phyloP scores from a whole-genome alignment of 2,113 vertebrate genomes.

The Chaetops frenatus region DNA sequence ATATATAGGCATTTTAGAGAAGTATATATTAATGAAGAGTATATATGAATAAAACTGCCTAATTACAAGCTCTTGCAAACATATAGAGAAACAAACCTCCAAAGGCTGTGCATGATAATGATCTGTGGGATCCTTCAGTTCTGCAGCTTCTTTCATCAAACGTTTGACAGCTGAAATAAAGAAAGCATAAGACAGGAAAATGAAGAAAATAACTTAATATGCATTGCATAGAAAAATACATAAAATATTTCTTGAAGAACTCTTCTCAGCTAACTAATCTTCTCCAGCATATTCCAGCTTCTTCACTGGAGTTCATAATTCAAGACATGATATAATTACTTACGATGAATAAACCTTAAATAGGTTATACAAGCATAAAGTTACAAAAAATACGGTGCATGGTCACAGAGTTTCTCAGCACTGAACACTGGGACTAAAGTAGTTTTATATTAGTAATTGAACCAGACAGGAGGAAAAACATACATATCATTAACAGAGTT shows the following conservation, averaged over 20 bases:
- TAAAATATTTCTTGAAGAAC: not conserved
- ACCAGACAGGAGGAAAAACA: not conserved
- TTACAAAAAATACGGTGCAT: not conserved
- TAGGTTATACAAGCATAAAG: not conserved
- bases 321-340: not conserved
- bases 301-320: not conserved
- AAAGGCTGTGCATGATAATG: slow-evolving; percentile 98
- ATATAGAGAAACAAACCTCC: slow-evolving; percentile 78
- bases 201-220: not conserved
- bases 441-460: not conserved
- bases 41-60: not conserved
- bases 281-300: not conserved
- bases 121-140: slow-evolving; percentile 93
- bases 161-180: slow-evolving; percentile 89
- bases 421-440: not conserved
- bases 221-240: not conserved
- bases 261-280: not conserved
- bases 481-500: not conserved
- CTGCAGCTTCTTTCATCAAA: slow-evolving; percentile 98
- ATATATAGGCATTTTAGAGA: not conserved
- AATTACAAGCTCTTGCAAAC: not conserved
- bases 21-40: not conserved
- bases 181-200: slow-evolving; percentile 16
- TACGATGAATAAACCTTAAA: not conserved
- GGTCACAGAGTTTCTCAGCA: not conserved